Conservation (phyloP, 2,888 invertebrate genomes). For the Tiliacea aurago region DNA sequence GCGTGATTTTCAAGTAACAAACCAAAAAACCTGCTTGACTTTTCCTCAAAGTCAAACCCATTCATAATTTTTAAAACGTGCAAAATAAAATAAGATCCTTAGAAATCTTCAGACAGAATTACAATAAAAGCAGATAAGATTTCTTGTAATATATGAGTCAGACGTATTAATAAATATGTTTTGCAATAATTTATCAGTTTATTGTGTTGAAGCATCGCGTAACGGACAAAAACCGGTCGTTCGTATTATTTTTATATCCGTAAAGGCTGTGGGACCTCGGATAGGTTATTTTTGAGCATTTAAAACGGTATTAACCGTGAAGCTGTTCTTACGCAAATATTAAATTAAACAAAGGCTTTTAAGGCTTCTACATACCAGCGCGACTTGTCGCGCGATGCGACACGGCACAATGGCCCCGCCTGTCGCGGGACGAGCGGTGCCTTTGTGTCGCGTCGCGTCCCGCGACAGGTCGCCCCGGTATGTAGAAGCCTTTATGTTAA, state of each 20-base stretch:
- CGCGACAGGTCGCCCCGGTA: too few relatives aligned
- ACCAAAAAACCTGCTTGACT: neutral
- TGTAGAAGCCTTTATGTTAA: too few relatives aligned
- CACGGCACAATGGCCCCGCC: too few relatives aligned
- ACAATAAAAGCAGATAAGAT: neutral
- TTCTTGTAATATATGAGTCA: constrained; percentile 37
- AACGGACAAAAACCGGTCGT: constrained; percentile 53
- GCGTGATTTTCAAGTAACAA: too few relatives aligned
- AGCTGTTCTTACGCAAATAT: constrained; percentile 27
- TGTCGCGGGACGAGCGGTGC: too few relatives aligned
- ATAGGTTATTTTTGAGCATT: constrained; percentile 29
- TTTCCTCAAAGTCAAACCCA: neutral
- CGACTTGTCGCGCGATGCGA: too few relatives aligned
- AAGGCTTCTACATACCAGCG: too few relatives aligned
- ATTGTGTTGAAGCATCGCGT: constrained; percentile 44
- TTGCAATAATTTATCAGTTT: constrained; percentile 37
- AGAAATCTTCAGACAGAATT: neutral
- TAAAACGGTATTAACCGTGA: constrained; percentile 31
- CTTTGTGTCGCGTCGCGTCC: too few relatives aligned
- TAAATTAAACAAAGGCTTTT: neutral
- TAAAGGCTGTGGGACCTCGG: constrained; percentile 61
- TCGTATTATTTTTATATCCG: constrained; percentile 59
- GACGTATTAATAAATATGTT: constrained; percentile 42
- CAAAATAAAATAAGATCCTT: neutral
- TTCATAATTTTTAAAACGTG: neutral